Conservation (phyloP, 1,140 invertebrate species). For the Meloidogyne exigua region DNA sequence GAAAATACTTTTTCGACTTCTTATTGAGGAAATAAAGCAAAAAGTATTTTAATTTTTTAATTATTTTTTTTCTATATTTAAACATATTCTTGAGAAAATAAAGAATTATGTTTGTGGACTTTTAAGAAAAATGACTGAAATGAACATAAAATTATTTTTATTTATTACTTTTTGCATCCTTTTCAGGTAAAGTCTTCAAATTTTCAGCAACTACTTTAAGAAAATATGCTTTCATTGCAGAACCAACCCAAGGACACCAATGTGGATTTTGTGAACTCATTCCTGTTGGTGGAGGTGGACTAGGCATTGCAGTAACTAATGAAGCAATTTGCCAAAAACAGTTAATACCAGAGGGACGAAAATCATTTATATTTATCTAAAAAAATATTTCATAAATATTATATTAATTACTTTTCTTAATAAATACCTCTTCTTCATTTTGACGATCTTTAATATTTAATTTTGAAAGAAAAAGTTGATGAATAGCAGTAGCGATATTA, state of each 20-base stretch:
- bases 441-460: not conserved
- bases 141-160: too few species aligned
- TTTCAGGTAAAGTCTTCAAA: constrained; percentile 23
- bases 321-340: constrained; percentile 57
- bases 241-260: constrained; percentile 20
- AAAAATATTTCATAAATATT: not conserved
- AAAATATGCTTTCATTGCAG: constrained; percentile 45
- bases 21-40: too few species aligned
- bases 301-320: constrained; percentile 28
- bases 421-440: not conserved
- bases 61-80: too few species aligned
- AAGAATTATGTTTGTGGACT: too few species aligned
- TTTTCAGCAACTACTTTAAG: constrained; percentile 51
- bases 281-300: constrained; percentile 13
- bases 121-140: too few species aligned
- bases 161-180: not conserved
- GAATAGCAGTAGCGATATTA: not conserved
- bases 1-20: too few species aligned
- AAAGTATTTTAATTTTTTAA: too few species aligned
- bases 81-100: too few species aligned
- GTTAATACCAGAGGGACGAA: constrained; percentile 46
- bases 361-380: constrained; percentile 9
- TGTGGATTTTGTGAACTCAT: constrained; percentile 15
- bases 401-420: not conserved
- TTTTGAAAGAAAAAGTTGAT: not conserved